Evolutionary conservation across 2,888 invertebrate species (phyloP).

Genomic region (Xestobium rufovillosum): DNA sequence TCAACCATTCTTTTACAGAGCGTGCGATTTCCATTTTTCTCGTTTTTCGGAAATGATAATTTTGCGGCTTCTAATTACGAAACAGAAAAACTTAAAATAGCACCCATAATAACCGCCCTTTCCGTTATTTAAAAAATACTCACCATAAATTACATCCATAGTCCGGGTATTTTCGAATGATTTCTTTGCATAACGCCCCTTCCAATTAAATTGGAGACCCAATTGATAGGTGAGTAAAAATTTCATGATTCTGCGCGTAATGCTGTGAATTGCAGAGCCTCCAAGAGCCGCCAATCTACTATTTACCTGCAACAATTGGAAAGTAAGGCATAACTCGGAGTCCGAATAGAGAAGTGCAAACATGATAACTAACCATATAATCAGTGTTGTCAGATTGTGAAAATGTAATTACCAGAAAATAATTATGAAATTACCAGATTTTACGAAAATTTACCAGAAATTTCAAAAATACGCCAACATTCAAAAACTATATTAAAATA

Average conservation of each 20-base stretch:
- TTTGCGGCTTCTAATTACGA: not conserved
- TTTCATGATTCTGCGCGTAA: conserved; percentile 5
- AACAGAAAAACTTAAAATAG: too few species aligned
- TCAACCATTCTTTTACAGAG: conserved; percentile 1
- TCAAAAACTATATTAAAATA: too few species aligned
- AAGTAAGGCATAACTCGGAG: too few species aligned
- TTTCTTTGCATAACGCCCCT: conserved; percentile 4
- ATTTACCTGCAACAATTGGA: not conserved
- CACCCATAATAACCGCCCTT: too few species aligned
- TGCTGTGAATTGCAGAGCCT: conserved; percentile 5
- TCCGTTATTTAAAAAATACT: too few species aligned
- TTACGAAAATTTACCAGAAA: too few species aligned
- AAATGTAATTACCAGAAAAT: too few species aligned
- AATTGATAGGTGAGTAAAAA: conserved; percentile 7
- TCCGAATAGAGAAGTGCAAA: too few species aligned
- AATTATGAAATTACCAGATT: too few species aligned
- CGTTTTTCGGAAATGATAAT: not conserved
- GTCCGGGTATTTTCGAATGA: conserved; percentile 7
- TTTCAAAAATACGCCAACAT: too few species aligned
- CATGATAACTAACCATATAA: too few species aligned
- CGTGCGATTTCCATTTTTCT: conserved; percentile 3
- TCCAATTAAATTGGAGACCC: conserved; percentile 5
- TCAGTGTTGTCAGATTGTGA: too few species aligned
- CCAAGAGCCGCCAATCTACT: conserved; percentile 8
- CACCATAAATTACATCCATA: conserved; percentile 8